Base-by-base conservation (phyloP, 2,888 invertebrate species). In the Spialia ferax region DNA sequence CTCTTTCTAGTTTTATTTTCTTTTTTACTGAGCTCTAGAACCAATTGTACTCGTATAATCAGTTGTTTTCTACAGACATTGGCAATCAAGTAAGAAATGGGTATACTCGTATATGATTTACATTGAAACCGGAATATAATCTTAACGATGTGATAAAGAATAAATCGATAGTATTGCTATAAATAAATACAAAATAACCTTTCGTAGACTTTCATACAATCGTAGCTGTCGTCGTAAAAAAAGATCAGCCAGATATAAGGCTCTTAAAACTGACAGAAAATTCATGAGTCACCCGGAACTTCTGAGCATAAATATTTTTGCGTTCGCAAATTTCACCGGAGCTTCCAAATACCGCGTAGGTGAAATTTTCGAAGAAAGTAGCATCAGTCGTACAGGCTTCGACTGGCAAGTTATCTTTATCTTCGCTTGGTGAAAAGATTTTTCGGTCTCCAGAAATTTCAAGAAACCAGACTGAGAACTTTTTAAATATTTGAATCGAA, bases 331-430 rank as follows among this genome's bases (percentile, higher is more conserved):
- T 61, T 32, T 29, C 10, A 6, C 35, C 4, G 13, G 52, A 35
- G 35, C 52, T 52, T 1, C 48, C 52, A 13, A 52, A 50, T 35
- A 22, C 3, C 48, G 18, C 6, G 23, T 11, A 52, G 15, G 62
- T 26, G 13, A 52, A 38, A 62, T 52, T 35, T 15, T 15, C 52
- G 52, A 54, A 15, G 29, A 48, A 48, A 50, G 54, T 62, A 10
- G 13, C 13, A 6, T 23, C 50, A 13, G 22, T 45, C 45, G 45
- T 45, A 18, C 45, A 18, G 45, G 18, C 18, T 45, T 45, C 45
- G 1, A 45, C 45, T 20, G 48, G 48, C 13, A 48, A 48, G 20
- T 48, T 48, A 48, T 48, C 48, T 48, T 48, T 48, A 22, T 48
- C 48, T 48, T 20, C 20, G 22, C 20, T 20, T 48, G 20, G 11